Evolutionary conservation across 2,888 invertebrate genomes (phyloP), one percentile per base, ranked within the genome.

Genomic region (Noctua fimbriata): DNA sequence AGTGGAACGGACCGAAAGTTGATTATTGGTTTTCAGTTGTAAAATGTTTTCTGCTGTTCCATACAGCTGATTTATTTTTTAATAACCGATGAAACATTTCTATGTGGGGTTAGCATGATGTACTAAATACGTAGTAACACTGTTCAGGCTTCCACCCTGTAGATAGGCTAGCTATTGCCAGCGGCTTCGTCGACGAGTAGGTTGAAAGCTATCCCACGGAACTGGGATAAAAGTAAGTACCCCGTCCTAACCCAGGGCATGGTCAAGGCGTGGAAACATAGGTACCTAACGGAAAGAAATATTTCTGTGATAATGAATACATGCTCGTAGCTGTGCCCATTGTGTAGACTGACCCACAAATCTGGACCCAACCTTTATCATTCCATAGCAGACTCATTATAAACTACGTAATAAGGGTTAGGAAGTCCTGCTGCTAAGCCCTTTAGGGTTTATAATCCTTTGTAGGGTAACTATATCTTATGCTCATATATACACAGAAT

Each of bases 371-470:
- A 49, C 49, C 58, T 69, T 47, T 69, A 69, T 69, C 49, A 55
- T 49, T 52, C 1, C 5, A 1, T 21, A 5, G 28, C 69, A 41
- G n/a, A 16, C 44, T 69, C 83, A 69, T 73, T 78, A 83, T 65
- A 49, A 60, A 72, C 55, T 69, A 55, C 14, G 44, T 63, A 67
- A 47, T 81, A 66, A 66, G 58, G 69, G 58, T 36, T 24, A 21
- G 58, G 36, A 16, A 36, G 52, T 24, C 49, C 63, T 63, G 1
- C n/a, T 47, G 18, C 44, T 78, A 78, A 60, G 65, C 65, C 65
- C n/a, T 67, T 73, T 52, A 70, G 41, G 79, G 44, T 28, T 70
- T 52, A 49, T 83, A 78, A 82, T 78, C 73, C 69, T 76, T 66
- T 73, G n/a, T 28, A 36, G n/a, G 41, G 55, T 67, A 44, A 67